phyloP scores from a whole-genome alignment of 1,140 invertebrate genomes.

The Euura lappo region DNA sequence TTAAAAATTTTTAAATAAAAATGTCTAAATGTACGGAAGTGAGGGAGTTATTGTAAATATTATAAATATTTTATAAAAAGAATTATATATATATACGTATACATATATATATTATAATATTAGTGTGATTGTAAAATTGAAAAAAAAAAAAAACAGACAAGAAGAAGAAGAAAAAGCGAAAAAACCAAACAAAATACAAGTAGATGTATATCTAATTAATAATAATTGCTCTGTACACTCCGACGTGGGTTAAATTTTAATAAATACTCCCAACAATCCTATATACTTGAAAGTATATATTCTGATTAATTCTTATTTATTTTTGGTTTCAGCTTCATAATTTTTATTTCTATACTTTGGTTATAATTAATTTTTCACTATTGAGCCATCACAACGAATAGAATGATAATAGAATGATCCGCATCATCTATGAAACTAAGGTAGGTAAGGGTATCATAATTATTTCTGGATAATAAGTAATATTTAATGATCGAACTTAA shows the following conservation, averaged over 20 bases:
- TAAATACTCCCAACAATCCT: constrained; percentile 42
- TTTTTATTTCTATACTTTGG: neutral
- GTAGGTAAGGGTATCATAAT: no score
- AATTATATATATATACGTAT: constrained; percentile 10
- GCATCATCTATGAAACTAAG: no score
- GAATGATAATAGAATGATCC: no score
- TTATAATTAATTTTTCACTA: no score
- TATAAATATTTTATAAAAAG: constrained; percentile 3
- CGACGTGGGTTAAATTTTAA: constrained; percentile 50
- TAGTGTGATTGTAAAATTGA: constrained; percentile 11
- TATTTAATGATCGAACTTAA: no score
- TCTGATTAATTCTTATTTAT: neutral
- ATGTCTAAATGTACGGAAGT: neutral
- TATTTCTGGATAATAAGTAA: no score
- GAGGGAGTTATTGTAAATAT: neutral
- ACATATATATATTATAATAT: constrained; percentile 6
- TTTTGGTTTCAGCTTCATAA: neutral
- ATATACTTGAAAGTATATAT: neutral
- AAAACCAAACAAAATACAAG: constrained; percentile 21
- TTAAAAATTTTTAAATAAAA: neutral
- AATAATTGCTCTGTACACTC: constrained; percentile 50
- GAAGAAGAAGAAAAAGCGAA: constrained; percentile 13
- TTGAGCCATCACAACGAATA: no score
- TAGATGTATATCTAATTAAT: constrained; percentile 34
- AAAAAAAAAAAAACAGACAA: neutral